Percentiles rank a stretch among this genome's conserved stretches.
phyloP scores from a whole-genome alignment of 23 tunicate genomes.

The Ciona savignyi region DNA sequence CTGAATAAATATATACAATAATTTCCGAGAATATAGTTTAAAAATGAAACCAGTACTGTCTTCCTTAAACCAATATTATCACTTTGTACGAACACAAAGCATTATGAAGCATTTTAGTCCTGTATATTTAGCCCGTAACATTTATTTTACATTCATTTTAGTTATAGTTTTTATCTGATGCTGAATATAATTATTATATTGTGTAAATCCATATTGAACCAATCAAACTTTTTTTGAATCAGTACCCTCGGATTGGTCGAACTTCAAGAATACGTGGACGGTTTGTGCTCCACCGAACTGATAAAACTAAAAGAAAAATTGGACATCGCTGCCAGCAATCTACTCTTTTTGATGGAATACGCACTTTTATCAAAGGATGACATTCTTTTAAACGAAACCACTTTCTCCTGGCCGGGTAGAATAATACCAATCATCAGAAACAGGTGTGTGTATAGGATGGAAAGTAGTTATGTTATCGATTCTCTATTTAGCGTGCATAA shows the following conservation, averaged over 20 bases:
- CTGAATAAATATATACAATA: too few relatives aligned
- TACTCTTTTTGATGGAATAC: conserved; percentile 77
- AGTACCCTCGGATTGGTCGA: conserved; percentile 76
- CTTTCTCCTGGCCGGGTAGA: conserved; percentile 83
- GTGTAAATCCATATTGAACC: too few relatives aligned
- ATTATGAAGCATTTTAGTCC: neutral
- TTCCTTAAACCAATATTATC: too few relatives aligned
- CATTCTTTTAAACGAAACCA: conserved; percentile 62
- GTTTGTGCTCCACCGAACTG: conserved; percentile 50
- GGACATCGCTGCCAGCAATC: conserved; percentile 64
- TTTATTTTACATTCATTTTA: too few relatives aligned
- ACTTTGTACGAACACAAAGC: too few relatives aligned
- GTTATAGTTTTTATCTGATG: too few relatives aligned
- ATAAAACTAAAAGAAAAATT: conserved; percentile 61
- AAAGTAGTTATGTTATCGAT: too few relatives aligned
- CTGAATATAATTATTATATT: too few relatives aligned
- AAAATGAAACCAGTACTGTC: too few relatives aligned
- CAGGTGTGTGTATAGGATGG: conserved; percentile 50
- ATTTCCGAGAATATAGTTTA: too few relatives aligned
- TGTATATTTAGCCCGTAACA: too few relatives aligned
- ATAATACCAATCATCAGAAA: conserved; percentile 85
- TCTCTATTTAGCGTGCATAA: too few relatives aligned
- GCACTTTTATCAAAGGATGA: conserved; percentile 52
- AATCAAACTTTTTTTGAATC: neutral
- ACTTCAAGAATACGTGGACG: conserved; percentile 77